Conservation (phyloP, 2,888 invertebrate species). For the Sphecodes monilicornis region DNA sequence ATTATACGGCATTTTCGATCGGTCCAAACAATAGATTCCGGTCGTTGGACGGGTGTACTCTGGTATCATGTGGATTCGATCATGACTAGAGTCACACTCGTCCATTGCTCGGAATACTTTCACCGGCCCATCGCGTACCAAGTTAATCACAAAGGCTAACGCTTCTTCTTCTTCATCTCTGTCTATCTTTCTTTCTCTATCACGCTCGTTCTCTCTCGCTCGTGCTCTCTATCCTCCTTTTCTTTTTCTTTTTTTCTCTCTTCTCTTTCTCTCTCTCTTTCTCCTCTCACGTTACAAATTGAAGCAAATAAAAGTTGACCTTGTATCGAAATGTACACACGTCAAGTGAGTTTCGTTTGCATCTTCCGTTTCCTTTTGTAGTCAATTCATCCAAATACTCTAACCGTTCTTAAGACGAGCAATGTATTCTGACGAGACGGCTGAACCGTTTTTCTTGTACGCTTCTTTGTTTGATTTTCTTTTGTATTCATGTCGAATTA, state of each 20-base stretch:
- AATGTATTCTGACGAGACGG: neutral
- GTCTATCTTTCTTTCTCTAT: neutral
- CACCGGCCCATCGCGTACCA: slow-evolving; percentile 55
- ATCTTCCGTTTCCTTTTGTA: slow-evolving; percentile 24
- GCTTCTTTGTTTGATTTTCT: neutral
- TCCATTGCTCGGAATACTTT: slow-evolving; percentile 76
- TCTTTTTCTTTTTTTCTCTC: neutral
- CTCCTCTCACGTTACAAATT: slow-evolving; percentile 14
- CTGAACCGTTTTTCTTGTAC: neutral
- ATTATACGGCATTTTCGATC: slow-evolving; percentile 35
- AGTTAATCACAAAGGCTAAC: slow-evolving; percentile 57
- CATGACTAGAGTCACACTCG: slow-evolving; percentile 83
- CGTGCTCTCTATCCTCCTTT: neutral
- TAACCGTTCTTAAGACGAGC: neutral
- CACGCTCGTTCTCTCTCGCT: neutral
- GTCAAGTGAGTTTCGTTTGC: slow-evolving; percentile 13
- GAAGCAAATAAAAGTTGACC: slow-evolving; percentile 57
- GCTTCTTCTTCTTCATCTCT: slow-evolving; percentile 41
- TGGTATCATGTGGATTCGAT: slow-evolving; percentile 80
- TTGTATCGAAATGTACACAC: slow-evolving; percentile 34
- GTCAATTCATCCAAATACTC: neutral
- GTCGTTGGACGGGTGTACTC: slow-evolving; percentile 80
- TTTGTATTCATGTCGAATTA: neutral
- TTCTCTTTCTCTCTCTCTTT: neutral
- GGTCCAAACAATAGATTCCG: slow-evolving; percentile 49